Evolutionary conservation across 1,140 invertebrate species (phyloP), one percentile per base, ranked within the genome.

Genomic region (Luehdorfia chinensis): DNA sequence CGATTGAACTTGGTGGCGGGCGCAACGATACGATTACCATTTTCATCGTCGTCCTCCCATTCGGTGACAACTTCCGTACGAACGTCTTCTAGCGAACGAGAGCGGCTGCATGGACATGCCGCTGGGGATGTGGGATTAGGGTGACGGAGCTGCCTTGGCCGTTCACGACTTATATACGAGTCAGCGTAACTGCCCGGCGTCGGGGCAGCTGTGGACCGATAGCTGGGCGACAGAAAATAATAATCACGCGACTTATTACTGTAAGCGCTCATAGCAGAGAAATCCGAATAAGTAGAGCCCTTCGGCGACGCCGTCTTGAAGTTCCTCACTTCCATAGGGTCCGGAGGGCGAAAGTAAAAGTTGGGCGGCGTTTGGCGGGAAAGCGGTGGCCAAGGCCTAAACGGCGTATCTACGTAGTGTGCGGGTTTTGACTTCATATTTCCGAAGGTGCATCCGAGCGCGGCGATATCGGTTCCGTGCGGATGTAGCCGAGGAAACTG

Each of bases 61-160:
- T 92, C 91, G 36, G 89, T 89, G 9, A 89, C 84, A n/a, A 91
- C 80, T 14, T 91, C 90, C 2, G 89, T 89, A 7, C 91, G 85
- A 0, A 93, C 90, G 55, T 93, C 92, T 52, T 94, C 92, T 62
- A 93, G 78, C 1, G 92, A 93, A 9, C 91, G 87, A 1, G 92
- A 92, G 7, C 91, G 84, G 1, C 86, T 84, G 63, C 91, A 92
- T 0, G 89, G 90, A 48, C 90, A 92, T 0, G 88, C 80, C 7
- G 77, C 79, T 2, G 79, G 67, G 4, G 59, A 66, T 55, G 50
- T 76, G 41, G 53, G 65, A 31, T 76, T 83, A 52, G 63, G 80
- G 59, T 57, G 65, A 28, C 70, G 67, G 16, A 54, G 71, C 69
- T 60, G 87, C 50, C 61, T 88, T 60, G 84, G 89, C 78, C 69